A percentile compares a stretch with the other conserved stretches of the same genome.
Conservation (phyloP, 92 coral and sea anemone species). For the Galaxea fascicularis region DNA sequence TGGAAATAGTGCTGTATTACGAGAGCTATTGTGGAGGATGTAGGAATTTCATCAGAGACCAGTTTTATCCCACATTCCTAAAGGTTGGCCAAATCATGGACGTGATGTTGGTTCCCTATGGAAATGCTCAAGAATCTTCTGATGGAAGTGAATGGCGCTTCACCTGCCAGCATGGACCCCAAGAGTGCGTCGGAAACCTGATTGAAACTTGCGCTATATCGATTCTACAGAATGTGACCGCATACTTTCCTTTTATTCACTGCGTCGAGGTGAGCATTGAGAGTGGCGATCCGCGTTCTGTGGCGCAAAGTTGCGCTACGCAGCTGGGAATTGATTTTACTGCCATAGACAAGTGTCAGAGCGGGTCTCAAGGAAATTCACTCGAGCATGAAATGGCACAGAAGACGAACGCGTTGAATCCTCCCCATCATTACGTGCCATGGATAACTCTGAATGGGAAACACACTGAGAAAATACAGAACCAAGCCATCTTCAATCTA, state of each 20-base stretch:
- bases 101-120: conserved; percentile 79
- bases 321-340: conserved; percentile 70
- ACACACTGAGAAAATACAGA: conserved; percentile 77
- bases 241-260: conserved; percentile 80
- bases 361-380: conserved; percentile 67
- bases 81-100: conserved; percentile 82
- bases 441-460: conserved; percentile 86
- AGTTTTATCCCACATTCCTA: conserved; percentile 74
- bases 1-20: conserved; percentile 67
- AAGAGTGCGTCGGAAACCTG: conserved; percentile 80
- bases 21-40: conserved; percentile 86
- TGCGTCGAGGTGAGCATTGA: conserved; percentile 66
- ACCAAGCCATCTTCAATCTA: conserved; percentile 57
- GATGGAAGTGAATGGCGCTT: conserved; percentile 66
- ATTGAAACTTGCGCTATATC: conserved; percentile 84
- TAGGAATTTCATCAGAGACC: conserved; percentile 58
- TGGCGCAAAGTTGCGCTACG: conserved; percentile 65
- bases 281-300: conserved; percentile 33
- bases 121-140: conserved; percentile 70
- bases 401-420: conserved; percentile 78
- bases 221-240: conserved; percentile 53
- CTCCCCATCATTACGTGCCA: conserved; percentile 79
- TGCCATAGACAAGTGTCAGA: conserved; percentile 66
- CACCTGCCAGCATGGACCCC: conserved; percentile 78
- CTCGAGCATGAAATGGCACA: conserved; percentile 85